Base-by-base conservation (phyloP, 2,113 vertebrate species). In the Rhabdomys dilectus region DNA sequence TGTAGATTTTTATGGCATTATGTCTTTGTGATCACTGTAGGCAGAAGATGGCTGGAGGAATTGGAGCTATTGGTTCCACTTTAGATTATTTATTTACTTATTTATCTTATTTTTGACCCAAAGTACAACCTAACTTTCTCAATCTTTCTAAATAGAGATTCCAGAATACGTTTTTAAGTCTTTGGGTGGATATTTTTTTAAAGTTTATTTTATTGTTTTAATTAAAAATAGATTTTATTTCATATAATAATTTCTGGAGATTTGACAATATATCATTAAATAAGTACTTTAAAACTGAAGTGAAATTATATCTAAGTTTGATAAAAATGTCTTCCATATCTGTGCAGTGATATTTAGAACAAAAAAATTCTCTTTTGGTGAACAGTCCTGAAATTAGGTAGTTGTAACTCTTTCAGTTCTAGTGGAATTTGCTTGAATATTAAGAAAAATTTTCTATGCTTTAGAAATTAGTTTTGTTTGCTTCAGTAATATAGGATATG, bases 1-100 rank as follows among this genome's bases (percentile, higher is more conserved):
- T 73, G 26, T 2, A 56, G 2, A 62, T 39, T 22, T 8, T 60
- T n/a, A 82, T 26, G 7, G n/a, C 12, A 31, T 92, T 1, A 17
- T 31, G 31, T 75, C 62, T 91, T 89, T n/a, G 9, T 36, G 84
- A 10, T 81, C 9, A 6, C 7, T 0, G 1, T 45, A 51, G 1
- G 51, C 1, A 8, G 17, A 82, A 26, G 24, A 29, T 16, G 68
- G 45, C 7, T 62, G 26, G n/a, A 77, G 58, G 1, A 64, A 42
- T 73, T 22, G 2, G 8, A 6, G 2, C 2, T 7, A 3, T 42
- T 60, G 3, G 10, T 42, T 42, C 6, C 5, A n/a, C 60, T n/a
- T 77, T 73, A n/a, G 3, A 13, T 76, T 53, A 64, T 64, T 62
- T 62, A 26, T 21, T 82, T 88, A 36, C 64, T 66, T 29, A 10